Percentiles rank a stretch among this genome's conserved stretches.
Conservation (phyloP, 1,140 invertebrate genomes). For the Nasonia vitripennis region DNA sequence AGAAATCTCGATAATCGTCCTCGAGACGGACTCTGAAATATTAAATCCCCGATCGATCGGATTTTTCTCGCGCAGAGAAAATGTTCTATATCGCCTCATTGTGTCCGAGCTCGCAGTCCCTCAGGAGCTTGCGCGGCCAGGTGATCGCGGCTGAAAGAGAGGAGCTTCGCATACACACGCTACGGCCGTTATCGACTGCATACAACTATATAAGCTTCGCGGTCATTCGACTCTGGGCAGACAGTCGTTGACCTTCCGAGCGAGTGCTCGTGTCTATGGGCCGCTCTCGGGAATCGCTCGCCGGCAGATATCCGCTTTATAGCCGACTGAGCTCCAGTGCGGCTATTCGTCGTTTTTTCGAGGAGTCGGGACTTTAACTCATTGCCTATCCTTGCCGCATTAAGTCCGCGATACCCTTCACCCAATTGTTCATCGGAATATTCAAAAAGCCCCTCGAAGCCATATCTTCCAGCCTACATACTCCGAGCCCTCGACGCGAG, state of each 20-base stretch:
- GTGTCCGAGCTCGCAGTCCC: background rate
- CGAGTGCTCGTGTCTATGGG: background rate
- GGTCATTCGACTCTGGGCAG: conserved; percentile 68
- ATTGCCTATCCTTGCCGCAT: background rate
- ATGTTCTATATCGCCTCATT: background rate
- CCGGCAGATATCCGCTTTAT: too few relatives aligned
- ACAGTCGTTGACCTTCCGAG: conserved; percentile 58
- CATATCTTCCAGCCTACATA: too few relatives aligned
- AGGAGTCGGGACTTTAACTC: too few relatives aligned
- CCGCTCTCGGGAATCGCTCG: background rate
- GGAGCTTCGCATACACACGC: background rate
- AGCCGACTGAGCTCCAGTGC: too few relatives aligned
- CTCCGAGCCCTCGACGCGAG: background rate
- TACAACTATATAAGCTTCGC: conserved; percentile 21
- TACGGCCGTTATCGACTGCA: conserved; percentile 38
- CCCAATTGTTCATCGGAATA: too few relatives aligned
- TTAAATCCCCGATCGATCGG: too few relatives aligned
- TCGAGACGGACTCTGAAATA: too few relatives aligned
- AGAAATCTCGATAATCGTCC: too few relatives aligned
- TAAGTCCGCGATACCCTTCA: too few relatives aligned
- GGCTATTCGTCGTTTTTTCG: too few relatives aligned
- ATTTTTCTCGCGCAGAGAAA: background rate
- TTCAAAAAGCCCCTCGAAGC: too few relatives aligned
- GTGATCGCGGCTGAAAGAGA: background rate
- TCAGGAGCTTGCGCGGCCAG: background rate